These are phyloP conservation scores for Epinephelus cyanopodus DNA, from an alignment of 2,113 vertebrate genomes.

Conservation along the genomic window DNA sequence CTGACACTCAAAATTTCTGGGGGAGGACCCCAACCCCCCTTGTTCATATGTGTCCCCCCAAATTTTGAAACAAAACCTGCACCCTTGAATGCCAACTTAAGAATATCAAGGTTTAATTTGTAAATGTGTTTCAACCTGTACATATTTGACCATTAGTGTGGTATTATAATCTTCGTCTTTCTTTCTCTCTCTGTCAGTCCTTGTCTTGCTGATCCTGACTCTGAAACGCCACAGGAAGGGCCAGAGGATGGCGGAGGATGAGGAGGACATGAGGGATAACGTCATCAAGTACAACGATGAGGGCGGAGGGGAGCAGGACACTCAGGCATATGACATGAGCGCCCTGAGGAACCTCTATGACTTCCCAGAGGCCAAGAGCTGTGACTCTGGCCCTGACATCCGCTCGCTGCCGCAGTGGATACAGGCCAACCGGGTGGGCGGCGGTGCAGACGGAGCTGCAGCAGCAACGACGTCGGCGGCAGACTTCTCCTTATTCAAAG, in stretches of 20 bases:
- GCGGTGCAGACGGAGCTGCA: slow-evolving; percentile 65
- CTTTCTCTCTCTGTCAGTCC: slow-evolving; percentile 82
- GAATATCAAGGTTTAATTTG: background rate
- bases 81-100: background rate
- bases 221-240: slow-evolving; percentile 96
- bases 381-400: slow-evolving; percentile 88
- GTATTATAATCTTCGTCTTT: background rate
- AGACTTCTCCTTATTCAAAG: slow-evolving; percentile 96
- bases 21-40: no score
- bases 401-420: slow-evolving; percentile 91
- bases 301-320: slow-evolving; percentile 98
- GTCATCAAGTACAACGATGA: slow-evolving; percentile 99
- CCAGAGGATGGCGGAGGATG: slow-evolving; percentile 92
- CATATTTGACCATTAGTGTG: background rate
- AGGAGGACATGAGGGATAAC: slow-evolving; percentile 99
- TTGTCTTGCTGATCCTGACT: slow-evolving; percentile 95
- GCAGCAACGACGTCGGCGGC: slow-evolving; percentile 84
- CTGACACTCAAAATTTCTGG: no score
- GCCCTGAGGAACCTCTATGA: slow-evolving; percentile 97
- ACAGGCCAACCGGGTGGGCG: slow-evolving; percentile 74
- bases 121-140: background rate
- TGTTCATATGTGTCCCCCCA: no score
- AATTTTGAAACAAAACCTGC: no score
- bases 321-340: slow-evolving; percentile 98
- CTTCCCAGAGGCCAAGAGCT: slow-evolving; percentile 91